Base-by-base conservation (phyloP, 1,140 invertebrate genomes). In the Latrodectus geometricus region DNA sequence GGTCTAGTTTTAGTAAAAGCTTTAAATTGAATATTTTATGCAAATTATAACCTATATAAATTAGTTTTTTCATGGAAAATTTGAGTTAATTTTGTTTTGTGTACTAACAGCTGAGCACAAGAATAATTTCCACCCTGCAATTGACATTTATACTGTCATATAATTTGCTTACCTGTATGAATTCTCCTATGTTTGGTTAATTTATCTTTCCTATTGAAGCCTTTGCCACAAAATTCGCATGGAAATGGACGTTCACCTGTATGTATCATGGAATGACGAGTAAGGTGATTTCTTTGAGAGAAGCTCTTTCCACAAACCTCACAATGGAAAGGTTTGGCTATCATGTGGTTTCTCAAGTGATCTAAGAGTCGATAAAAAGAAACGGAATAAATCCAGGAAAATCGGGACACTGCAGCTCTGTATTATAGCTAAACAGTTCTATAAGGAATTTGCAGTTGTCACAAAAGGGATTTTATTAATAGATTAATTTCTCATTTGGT, bases 161-260 rank as follows among this genome's bases (percentile, higher is more conserved):
- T n/a, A 75, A 9, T 17, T 35, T 74, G 17, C 70, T 85, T 65
- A 81, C 87, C 87, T 75, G 87, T 88, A 76, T 99, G 98, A 74
- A 98, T 97, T 83, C 97, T 93, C 86, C 96, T 93, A 91, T 98
- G 97, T 83, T 92, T 92, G 88, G 92, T 92, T 73, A 93, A 91
- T 23, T 97, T 97, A 90, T 98, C 98, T 88, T 97, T 96, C 35
- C 97, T 93, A 0, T 97, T 96, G 91, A 97, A 97, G 15, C 94
- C 94, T 91, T 96, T 96, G 70, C 92, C 93, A 90, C 96, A 98
- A 89, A 94, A 96, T 89, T 97, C 95, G 90, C 96, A 98, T 66
- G 94, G 94, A 91, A 97, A 97, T 91, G 97, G 97, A 54, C 95
- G 93, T 89, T 98, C 96, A 14, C 96, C 95, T 0, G 96, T 97